Evolutionary conservation across 2,888 invertebrate genomes (phyloP).

Genomic region (Anoncus sp.): DNA sequence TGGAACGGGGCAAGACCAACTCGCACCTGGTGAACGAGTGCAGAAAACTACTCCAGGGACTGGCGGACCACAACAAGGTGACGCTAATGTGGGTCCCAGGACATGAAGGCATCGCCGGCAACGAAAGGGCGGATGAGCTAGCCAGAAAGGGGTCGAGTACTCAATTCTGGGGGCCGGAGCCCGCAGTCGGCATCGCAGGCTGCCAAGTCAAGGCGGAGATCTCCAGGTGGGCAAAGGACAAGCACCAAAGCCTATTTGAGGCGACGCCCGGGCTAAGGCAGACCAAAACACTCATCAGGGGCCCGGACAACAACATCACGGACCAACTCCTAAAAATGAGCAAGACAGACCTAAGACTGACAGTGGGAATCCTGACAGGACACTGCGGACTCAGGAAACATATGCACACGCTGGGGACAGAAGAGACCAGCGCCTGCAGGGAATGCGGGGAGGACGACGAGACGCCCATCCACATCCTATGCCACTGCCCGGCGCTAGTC

Average conservation of each 20-base stretch:
- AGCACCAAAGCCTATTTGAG: background rate
- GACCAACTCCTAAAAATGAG: background rate
- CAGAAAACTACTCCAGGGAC: conserved; percentile 5
- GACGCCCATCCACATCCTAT: background rate
- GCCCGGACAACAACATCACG: background rate
- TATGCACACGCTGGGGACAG: background rate
- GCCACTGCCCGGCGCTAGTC: background rate
- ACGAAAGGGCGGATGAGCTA: conserved; percentile 25
- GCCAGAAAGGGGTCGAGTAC: conserved; percentile 13
- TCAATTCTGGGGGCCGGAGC: background rate
- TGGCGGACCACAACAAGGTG: conserved; percentile 29
- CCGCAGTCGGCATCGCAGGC: conserved; percentile 1
- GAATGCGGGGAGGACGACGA: background rate
- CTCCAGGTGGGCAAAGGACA: background rate
- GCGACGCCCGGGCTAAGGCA: background rate
- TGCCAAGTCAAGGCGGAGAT: background rate
- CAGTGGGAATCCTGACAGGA: background rate
- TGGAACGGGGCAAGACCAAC: background rate
- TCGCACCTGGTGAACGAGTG: conserved; percentile 11
- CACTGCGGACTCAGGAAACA: background rate
- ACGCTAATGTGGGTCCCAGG: conserved; percentile 26
- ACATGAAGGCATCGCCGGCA: conserved; percentile 25
- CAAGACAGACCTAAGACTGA: background rate
- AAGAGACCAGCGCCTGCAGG: background rate
- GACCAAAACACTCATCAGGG: background rate